Conservation (phyloP, 2,797 vertebrate genomes). For the Erpetoichthys calabaricus region DNA sequence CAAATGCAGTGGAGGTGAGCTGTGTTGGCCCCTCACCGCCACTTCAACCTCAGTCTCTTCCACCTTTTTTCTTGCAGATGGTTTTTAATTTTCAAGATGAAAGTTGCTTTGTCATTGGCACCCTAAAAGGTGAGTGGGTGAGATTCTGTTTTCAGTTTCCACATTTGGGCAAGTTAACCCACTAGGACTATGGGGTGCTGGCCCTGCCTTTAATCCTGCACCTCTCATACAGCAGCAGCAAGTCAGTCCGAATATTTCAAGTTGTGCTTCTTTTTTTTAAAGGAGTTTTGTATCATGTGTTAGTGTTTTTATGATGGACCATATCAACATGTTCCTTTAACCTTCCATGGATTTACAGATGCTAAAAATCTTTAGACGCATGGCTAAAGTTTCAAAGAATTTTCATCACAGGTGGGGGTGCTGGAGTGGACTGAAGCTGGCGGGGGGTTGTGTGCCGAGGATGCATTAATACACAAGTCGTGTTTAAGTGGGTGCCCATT, state of each 20-base stretch:
- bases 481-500: neutral
- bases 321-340: too few relatives aligned
- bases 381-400: too few relatives aligned
- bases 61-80: conserved; percentile 49
- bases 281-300: neutral
- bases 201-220: too few relatives aligned
- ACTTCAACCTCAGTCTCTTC: neutral
- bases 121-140: conserved; percentile 67
- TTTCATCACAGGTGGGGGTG: too few relatives aligned
- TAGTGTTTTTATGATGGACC: neutral
- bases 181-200: neutral
- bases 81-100: conserved; percentile 88
- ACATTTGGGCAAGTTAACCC: too few relatives aligned
- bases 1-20: too few relatives aligned
- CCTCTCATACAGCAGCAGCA: too few relatives aligned
- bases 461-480: neutral
- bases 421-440: too few relatives aligned
- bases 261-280: neutral
- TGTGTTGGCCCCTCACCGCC: too few relatives aligned
- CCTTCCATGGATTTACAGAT: too few relatives aligned
- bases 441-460: too few relatives aligned
- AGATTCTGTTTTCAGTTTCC: neutral
- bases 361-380: too few relatives aligned
- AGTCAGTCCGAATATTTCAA: neutral
- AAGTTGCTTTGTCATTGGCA: conserved; percentile 83